Evolutionary conservation across 64 coral and sea anemone genomes (phyloP).

Genomic region (Astreopora myriophthalma): DNA sequence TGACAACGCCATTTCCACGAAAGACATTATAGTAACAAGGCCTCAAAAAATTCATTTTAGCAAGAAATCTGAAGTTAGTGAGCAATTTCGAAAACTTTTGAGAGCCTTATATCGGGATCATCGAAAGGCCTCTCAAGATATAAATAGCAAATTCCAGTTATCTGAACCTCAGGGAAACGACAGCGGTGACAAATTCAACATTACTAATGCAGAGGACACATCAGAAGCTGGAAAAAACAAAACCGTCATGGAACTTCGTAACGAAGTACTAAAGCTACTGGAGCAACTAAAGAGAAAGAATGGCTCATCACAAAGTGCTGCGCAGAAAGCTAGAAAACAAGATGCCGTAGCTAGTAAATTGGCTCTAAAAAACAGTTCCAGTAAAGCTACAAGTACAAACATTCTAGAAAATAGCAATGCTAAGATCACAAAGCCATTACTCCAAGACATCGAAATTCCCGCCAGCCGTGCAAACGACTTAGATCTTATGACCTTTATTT

Average conservation of each 20-base stretch:
- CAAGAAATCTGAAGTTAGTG: neutral
- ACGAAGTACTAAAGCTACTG: slow-evolving; percentile 8
- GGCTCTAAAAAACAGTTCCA: neutral
- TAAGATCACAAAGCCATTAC: neutral
- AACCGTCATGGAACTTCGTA: neutral
- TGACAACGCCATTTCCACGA: neutral
- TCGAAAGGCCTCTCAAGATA: neutral
- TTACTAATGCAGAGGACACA: neutral
- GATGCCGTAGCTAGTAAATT: neutral
- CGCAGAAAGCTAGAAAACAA: neutral
- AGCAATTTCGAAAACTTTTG: slow-evolving; percentile 23
- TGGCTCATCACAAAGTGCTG: neutral
- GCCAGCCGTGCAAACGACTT: slow-evolving; percentile 14
- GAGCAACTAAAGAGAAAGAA: neutral
- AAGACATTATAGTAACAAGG: neutral
- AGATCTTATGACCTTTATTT: slow-evolving; percentile 24
- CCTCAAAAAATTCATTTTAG: neutral
- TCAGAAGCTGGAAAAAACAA: slow-evolving; percentile 13
- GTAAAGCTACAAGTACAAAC: neutral
- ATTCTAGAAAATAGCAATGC: neutral
- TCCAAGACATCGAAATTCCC: neutral
- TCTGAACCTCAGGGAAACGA: neutral
- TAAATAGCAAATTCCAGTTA: neutral
- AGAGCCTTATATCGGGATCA: neutral
- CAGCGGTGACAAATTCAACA: neutral